Base-by-base conservation (phyloP, 2,888 invertebrate species). In the Drosophila vallismaia region DNA sequence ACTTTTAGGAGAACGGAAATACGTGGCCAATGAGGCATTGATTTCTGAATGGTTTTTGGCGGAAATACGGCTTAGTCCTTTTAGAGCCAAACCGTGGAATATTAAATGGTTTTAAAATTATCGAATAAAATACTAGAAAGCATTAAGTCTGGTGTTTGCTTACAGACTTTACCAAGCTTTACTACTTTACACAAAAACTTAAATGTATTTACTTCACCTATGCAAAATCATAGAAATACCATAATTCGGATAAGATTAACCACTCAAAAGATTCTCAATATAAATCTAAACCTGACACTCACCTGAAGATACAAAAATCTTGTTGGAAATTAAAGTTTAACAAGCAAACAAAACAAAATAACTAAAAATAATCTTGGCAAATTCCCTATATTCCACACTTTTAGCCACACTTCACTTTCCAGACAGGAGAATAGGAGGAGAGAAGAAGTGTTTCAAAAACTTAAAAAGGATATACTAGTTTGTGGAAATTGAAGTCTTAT, bases 331-430 rank as follows among this genome's bases (percentile, higher is more conserved):
- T 64, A 64, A 66, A 64, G 53, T 53, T 64, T 64, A 64, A 64
- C 67, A 67, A 66, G 64, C 67, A 66, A 64, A 52, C 67, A 66
- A 14, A 53, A 64, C 46, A 67, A 64, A 64, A 64, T 53, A 64
- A 46, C 64, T 44, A 40, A 64, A 66, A 46, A 67, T 64, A 64
- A 67, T 67, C 64, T 53, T 46, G 53, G 40, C 46, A 46, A 48
- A 66, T 53, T 54, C 54, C 64, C 26, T 66, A 31, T 45, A 26
- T 31, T 7, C 33, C 63, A 36, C 44, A n/a, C 66, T 46, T 66
- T 66, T 46, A 66, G 52, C 52, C 45, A 19, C 64, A 67, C 36
- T 36, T 36, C 36, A 36, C 36, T 36, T 66, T 64, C 45, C 46
- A 46, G 7, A 24, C n/a, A 26, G 64, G 14, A 14, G 2, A 19